Percentiles rank a stretch among this genome's conserved stretches.
Conservation (phyloP, 2,888 invertebrate species). For the Drosophila ezoana region DNA sequence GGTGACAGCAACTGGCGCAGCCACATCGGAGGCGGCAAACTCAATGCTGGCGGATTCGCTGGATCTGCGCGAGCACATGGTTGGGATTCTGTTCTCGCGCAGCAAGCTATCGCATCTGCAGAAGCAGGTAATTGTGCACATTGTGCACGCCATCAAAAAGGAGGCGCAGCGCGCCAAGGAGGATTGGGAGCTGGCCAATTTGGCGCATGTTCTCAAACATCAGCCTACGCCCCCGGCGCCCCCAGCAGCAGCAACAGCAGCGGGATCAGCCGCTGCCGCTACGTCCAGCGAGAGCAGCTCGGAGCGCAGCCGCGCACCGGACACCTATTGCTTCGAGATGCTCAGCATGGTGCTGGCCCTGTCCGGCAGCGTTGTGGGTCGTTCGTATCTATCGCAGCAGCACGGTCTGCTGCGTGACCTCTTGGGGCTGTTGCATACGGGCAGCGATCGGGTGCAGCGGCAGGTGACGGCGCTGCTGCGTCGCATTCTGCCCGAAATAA, state of each 20-base stretch:
- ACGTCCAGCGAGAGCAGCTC: slow-evolving; percentile 76
- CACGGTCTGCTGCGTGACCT: slow-evolving; percentile 93
- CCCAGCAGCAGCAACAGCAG: slow-evolving; percentile 36
- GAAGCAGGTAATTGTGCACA: slow-evolving; percentile 96
- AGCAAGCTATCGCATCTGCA: slow-evolving; percentile 97
- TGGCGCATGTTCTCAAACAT: slow-evolving; percentile 77
- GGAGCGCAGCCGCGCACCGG: slow-evolving; percentile 85
- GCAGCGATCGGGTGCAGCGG: slow-evolving; percentile 96
- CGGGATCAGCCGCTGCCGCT: slow-evolving; percentile 15
- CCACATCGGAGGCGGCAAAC: slow-evolving; percentile 47
- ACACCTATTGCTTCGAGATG: slow-evolving; percentile 99
- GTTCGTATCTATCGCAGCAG: slow-evolving; percentile 95
- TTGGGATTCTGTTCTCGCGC: slow-evolving; percentile 97
- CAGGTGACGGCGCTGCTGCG: slow-evolving; percentile 94
- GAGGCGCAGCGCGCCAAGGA: slow-evolving; percentile 94
- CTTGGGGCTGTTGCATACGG: slow-evolving; percentile 94
- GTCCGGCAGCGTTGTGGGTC: slow-evolving; percentile 96
- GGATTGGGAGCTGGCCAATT: slow-evolving; percentile 92
- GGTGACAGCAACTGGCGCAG: slow-evolving; percentile 25
- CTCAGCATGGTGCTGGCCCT: slow-evolving; percentile 96
- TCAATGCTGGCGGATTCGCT: slow-evolving; percentile 86
- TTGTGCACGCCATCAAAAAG: slow-evolving; percentile 95
- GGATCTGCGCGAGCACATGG: slow-evolving; percentile 97
- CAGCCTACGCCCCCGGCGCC: slow-evolving; percentile 53
- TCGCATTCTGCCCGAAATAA: slow-evolving; percentile 95